Base-by-base conservation (phyloP, 2,797 vertebrate species). In the Ammospiza maritima region DNA sequence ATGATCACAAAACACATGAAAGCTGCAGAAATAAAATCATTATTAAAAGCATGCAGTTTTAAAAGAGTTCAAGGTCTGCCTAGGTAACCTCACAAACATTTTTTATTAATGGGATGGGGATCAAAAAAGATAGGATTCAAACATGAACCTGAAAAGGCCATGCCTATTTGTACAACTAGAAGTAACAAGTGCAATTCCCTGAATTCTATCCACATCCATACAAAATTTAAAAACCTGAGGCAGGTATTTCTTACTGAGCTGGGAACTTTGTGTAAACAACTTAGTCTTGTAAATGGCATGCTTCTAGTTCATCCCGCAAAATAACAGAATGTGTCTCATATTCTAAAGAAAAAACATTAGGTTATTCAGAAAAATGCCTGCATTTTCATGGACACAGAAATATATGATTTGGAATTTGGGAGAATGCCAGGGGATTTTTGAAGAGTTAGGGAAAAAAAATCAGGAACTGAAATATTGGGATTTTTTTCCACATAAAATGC, bases 381-480 rank as follows among this genome's bases (percentile, higher is more conserved):
- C 1, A 11, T 64, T 62, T 66, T 78, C 32, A 27, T 0, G 1
- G 6, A 32, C 5, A 20, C 9, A 51, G 13, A 40, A 38, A 34
- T 1, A 29, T 5, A 27, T 27, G 10, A 40, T 51, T 78, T 47
- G 11, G 23, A 88, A 71, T 42, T 13, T 53, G 15, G 29, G 22
- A 66, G 13, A 76, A 40, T 29, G 47, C 0, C 1, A 8, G 23
- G 3, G 0, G 1, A 13, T 45, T 51, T 47, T 26, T 10, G 3
- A 42, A 65, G 40, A 56, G 4, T 56, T 51, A 51, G 32, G 10
- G 10, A 3, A 76, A 11, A n/a, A 61, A 36, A 18, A 26, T 42
- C 17, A 66, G 11, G 20, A 93, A 40, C 3, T 29, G 56, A 4
- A 76, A 16, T n/a, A 4, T 9, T 71, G 36, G 9, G 9, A 7